These are phyloP conservation scores for Columbina picui DNA, from an alignment of 2,113 vertebrate genomes.

Conservation along the genomic window DNA sequence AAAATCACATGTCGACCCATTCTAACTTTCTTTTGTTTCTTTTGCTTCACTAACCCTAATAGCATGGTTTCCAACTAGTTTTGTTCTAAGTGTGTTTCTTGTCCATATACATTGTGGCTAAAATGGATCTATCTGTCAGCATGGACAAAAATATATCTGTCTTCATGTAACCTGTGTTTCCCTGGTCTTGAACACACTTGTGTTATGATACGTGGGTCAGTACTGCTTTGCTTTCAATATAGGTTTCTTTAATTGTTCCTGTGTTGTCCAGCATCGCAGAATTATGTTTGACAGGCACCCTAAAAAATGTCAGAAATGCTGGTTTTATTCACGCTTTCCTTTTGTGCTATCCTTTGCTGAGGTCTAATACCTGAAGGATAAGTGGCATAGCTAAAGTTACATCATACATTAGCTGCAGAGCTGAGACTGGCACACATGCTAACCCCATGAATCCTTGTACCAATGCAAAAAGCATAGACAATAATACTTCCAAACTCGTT, in stretches of 20 bases:
- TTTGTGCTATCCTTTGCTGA: not conserved
- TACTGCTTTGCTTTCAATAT: not conserved
- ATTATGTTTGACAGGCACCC: not conserved
- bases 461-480: not conserved
- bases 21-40: not conserved
- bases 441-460: not conserved
- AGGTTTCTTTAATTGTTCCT: not conserved
- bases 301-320: not conserved
- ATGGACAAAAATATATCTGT: not conserved
- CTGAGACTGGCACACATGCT: not conserved
- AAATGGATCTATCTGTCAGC: not conserved
- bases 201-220: not conserved
- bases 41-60: not conserved
- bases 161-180: not conserved
- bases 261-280: not conserved
- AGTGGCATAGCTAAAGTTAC: not conserved
- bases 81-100: not conserved
- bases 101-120: not conserved
- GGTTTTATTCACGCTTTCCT: not conserved
- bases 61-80: not conserved
- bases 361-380: not conserved
- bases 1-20: not conserved
- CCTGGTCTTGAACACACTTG: not conserved
- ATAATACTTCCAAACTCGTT: not conserved
- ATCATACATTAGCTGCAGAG: not conserved